Evolutionary conservation across 2,888 invertebrate genomes (phyloP), one percentile per base, ranked within the genome.

Genomic region (Argyra leucocephala): DNA sequence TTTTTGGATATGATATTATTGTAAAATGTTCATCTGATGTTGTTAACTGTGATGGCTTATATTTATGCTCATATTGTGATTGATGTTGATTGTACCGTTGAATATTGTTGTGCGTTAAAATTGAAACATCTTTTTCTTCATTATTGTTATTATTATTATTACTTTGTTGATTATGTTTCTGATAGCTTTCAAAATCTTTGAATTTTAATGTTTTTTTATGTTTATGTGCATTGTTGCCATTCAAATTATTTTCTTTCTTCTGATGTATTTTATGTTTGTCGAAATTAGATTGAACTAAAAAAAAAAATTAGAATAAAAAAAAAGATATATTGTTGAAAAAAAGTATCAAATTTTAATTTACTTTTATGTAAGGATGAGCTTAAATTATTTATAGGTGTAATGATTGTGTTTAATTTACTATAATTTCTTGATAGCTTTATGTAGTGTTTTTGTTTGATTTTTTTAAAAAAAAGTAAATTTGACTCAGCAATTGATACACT

Each of bases 1-100:
- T 59, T 23, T 59, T 21, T 68, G 63, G 59, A 69, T 66, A 63
- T 66, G 63, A 31, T 67, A 57, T 57, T 64, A 67, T 59, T 64
- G 62, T 12, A 66, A 63, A 59, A 64, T 57, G n/a, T 62, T 60
- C 24, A 65, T 61, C n/a, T 31, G n/a, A 36, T 64, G 67, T 5
- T 65, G 64, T 1, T 64, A 58, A 2, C 64, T 59, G 3, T 65
- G 66, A 22, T 66, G 64, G 18, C 63, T 48, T 57, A 18, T 61
- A 48, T 9, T 58, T 24, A 22, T 61, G 12, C 5, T 61, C 31
- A 61, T 62, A 22, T 15, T 62, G 18, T n/a, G 36, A 22, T 22
- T 22, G 15, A 22, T 36, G 12, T 36, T 62, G 62, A 22, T 62
- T 22, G n/a, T 24, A 31, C 22, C 7, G 21, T 36, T 61, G 18